A percentile compares a stretch with the other conserved stretches of the same genome.
phyloP scores from a whole-genome alignment of 1,140 invertebrate genomes.

The Thaumetopoea pityocampa region DNA sequence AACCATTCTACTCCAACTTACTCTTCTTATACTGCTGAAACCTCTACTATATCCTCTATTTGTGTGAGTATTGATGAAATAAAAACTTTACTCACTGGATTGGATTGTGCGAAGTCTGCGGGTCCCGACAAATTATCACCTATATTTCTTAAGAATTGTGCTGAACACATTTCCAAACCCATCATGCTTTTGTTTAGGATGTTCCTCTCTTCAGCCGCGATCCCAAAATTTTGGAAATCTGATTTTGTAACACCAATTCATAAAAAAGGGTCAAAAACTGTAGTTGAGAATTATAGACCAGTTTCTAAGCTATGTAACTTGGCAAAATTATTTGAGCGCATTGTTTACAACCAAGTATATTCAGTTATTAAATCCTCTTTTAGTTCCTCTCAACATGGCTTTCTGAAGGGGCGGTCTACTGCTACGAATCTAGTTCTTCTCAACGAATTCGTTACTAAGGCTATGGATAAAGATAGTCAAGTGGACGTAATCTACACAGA shows the following conservation, averaged over 20 bases:
- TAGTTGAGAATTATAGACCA: not conserved
- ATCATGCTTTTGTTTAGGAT: not conserved
- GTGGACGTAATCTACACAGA: conserved; percentile 2
- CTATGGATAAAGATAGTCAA: conserved; percentile 9
- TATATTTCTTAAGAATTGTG: conserved; percentile 1
- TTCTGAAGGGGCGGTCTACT: conserved; percentile 16
- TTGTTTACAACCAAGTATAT: conserved; percentile 15
- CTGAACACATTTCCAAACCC: not conserved
- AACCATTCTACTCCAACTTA: no score
- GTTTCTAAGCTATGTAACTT: not conserved
- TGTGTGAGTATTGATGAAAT: not conserved
- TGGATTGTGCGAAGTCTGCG: conserved; percentile 1
- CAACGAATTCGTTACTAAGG: conserved; percentile 4
- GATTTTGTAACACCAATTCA: no score
- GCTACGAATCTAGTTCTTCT: conserved; percentile 9
- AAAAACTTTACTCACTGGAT: not conserved
- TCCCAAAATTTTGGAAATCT: no score
- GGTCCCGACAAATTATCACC: conserved; percentile 4
- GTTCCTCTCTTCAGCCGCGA: no score
- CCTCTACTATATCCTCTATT: not conserved
- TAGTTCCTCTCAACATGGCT: conserved; percentile 21
- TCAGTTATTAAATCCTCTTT: conserved; percentile 4
- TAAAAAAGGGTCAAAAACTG: not conserved
- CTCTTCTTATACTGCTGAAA: no score
- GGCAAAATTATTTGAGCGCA: not conserved